Evolutionary conservation across 2,113 vertebrate species (phyloP), one percentile per base, ranked within the genome.

Genomic region (Scomber colias): DNA sequence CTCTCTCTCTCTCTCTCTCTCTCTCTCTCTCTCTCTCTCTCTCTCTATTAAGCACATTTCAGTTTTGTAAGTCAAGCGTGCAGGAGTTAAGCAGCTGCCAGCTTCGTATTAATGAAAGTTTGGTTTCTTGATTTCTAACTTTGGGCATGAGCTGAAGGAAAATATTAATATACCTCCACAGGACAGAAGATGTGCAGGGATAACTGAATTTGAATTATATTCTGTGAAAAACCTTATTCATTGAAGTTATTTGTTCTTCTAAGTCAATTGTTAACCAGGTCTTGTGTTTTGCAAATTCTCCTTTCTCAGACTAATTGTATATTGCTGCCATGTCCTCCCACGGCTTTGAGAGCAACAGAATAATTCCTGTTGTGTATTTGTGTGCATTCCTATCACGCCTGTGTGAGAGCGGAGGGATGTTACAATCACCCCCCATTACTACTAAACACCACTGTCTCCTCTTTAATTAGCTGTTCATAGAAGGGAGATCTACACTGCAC

Each of bases 391-490:
- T 79, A 69, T 90, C 83, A 85, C 59, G 27, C 70, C 82, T 81
- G 59, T 89, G 80, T 67, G 82, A 86, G 80, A 75, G 67, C 59
- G 12, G 67, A 81, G 70, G 82, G 84, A 85, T 45, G 67, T 70
- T 70, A 46, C 73, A 84, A 71, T 71, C 85, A 74, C 75, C 83
- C 89, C 76, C 83, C 82, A 86, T 91, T 90, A 92, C 88, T 77
- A 51, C 75, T 92, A 91, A 94, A 88, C 81, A 83, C 71, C 79
- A 83, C 85, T 75, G 88, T 90, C 90, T 91, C 71, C 90, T 89
- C 90, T 91, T 92, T 92, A 92, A 93, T 94, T 93, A 92, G 82
- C 59, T 81, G 80, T 82, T 89, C 89, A 88, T 87, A 75, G 73
- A 76, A 13, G 65, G 46, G 90, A 92, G 90, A 86, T 85, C 77